Evolutionary conservation across 2,797 vertebrate species (phyloP).

Genomic region (Hafferia zeledoni): DNA sequence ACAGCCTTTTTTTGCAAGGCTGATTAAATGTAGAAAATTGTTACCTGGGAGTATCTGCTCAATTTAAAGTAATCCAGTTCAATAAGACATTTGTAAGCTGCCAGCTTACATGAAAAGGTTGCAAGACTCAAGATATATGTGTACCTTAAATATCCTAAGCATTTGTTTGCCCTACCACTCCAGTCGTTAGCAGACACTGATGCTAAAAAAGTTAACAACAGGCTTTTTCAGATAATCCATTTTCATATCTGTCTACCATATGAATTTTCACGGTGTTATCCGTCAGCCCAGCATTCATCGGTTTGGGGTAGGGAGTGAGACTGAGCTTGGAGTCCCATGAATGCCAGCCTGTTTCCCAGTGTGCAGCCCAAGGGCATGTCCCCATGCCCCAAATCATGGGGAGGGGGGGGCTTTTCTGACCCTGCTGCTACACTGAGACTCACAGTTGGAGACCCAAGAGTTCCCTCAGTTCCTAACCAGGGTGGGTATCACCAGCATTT

Average conservation of each 20-base stretch:
- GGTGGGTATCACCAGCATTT: neutral
- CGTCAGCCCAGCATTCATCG: neutral
- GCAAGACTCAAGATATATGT: neutral
- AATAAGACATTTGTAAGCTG: conserved; percentile 25
- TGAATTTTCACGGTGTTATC: neutral
- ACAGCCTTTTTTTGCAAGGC: neutral
- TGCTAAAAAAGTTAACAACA: neutral
- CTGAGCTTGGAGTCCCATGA: neutral
- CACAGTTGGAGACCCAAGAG: neutral
- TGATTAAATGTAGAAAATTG: neutral
- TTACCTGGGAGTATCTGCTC: neutral
- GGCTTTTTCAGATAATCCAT: neutral
- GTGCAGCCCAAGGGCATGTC: neutral
- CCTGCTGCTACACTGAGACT: accelerated
- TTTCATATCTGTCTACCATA: neutral
- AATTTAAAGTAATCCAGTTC: neutral
- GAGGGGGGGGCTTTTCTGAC: neutral
- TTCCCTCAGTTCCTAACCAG: neutral
- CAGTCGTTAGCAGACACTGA: neutral
- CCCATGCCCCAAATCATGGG: neutral
- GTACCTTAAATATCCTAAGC: neutral
- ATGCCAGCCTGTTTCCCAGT: neutral
- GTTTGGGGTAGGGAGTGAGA: neutral
- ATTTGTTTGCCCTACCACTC: neutral
- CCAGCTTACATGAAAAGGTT: neutral